A percentile compares a stretch with the other conserved stretches of the same genome.
Evolutionary conservation across 2,797 vertebrate genomes (phyloP).

Genomic region (Enteromius unitaeniatus): DNA sequence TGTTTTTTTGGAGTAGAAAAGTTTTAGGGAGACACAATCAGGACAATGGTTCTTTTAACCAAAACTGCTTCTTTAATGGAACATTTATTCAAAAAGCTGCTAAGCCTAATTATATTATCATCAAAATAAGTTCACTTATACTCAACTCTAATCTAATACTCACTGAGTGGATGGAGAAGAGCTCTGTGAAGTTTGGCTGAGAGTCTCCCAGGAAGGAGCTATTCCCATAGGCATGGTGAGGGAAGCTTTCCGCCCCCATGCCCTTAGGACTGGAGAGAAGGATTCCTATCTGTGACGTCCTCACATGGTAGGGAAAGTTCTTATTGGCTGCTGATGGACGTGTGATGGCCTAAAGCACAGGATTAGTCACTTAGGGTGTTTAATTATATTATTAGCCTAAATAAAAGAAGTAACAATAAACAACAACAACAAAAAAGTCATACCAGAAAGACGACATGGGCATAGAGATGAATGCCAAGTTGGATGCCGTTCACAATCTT

Average conservation of each 20-base stretch:
- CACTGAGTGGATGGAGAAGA: constrained; percentile 90
- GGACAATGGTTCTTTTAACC: background rate
- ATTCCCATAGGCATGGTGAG: constrained; percentile 91
- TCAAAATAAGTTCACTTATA: background rate
- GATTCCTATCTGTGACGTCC: constrained; percentile 92
- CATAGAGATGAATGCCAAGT: constrained; percentile 91
- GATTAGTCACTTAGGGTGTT: background rate
- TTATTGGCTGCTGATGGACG: constrained; percentile 94
- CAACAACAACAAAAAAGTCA: background rate
- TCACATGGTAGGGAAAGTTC: constrained; percentile 93
- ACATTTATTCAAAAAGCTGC: background rate
- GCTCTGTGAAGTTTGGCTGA: constrained; percentile 93
- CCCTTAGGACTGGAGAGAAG: constrained; percentile 81
- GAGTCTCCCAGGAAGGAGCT: constrained; percentile 91
- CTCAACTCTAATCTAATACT: constrained; percentile 57
- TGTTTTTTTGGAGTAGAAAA: background rate
- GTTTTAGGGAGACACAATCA: background rate
- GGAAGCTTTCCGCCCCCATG: constrained; percentile 81
- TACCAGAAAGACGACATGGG: constrained; percentile 90
- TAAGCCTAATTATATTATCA: background rate
- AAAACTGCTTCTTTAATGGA: background rate
- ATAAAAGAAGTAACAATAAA: constrained; percentile 1
- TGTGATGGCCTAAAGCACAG: constrained; percentile 83
- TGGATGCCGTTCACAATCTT: constrained; percentile 96
- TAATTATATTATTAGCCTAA: background rate